phyloP scores from a whole-genome alignment of 2,888 invertebrate genomes.

The Baronia brevicornis region DNA sequence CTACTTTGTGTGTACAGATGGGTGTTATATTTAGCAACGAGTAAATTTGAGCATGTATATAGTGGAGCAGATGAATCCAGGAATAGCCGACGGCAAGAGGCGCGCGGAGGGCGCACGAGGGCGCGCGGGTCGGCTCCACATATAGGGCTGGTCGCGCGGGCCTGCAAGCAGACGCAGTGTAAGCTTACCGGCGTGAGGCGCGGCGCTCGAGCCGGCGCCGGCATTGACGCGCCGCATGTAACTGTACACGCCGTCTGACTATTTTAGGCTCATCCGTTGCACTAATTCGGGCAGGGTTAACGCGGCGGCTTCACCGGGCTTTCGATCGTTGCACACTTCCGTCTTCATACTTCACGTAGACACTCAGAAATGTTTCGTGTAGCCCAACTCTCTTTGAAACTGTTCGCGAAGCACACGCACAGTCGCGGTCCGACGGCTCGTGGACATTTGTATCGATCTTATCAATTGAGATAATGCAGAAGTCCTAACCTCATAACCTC shows the following conservation, averaged over 20 bases:
- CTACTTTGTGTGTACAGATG: slow-evolving; percentile 37
- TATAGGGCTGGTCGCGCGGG: slow-evolving; percentile 58
- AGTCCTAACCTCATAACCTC: slow-evolving; percentile 43
- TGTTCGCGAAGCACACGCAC: slow-evolving; percentile 26
- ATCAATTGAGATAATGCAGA: slow-evolving; percentile 19
- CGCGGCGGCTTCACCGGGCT: slow-evolving; percentile 64
- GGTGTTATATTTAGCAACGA: slow-evolving; percentile 59
- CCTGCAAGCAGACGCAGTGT: slow-evolving; percentile 31
- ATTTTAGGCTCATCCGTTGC: slow-evolving; percentile 72
- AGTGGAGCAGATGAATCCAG: slow-evolving; percentile 62
- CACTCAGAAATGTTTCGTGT: slow-evolving; percentile 43
- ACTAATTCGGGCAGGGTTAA: slow-evolving; percentile 76
- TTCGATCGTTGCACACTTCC: slow-evolving; percentile 61
- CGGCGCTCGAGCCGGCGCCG: slow-evolving; percentile 40
- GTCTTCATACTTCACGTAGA: slow-evolving; percentile 53
- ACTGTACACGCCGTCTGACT: slow-evolving; percentile 72
- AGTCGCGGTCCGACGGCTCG: slow-evolving; percentile 14
- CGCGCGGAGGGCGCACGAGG: slow-evolving; percentile 25
- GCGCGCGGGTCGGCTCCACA: slow-evolving; percentile 54
- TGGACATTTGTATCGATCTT: slow-evolving; percentile 16
- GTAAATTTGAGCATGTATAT: slow-evolving; percentile 61
- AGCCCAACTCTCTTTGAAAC: slow-evolving; percentile 19
- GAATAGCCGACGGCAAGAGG: slow-evolving; percentile 50
- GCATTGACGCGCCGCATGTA: slow-evolving; percentile 71
- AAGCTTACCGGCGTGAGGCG: slow-evolving; percentile 56